These are phyloP conservation scores for Didymodactylos carnosus DNA, from an alignment of 2,888 invertebrate genomes.

Conservation along the genomic window DNA sequence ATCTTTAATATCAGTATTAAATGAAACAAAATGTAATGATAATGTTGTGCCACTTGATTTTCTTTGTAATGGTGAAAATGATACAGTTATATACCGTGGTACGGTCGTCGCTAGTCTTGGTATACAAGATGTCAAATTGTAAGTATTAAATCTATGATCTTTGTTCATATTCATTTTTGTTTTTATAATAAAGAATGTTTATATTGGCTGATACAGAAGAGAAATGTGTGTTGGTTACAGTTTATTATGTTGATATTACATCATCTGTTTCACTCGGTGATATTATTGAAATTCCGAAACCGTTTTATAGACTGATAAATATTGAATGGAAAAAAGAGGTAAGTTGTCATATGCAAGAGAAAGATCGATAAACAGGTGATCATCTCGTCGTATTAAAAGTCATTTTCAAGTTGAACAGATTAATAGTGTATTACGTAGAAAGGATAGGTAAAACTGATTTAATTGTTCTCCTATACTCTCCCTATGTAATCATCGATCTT, in stretches of 20 bases:
- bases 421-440: too few relatives aligned
- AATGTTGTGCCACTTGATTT: background rate
- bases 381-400: too few relatives aligned
- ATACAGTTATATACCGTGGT: background rate
- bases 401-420: too few relatives aligned
- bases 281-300: background rate
- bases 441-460: too few relatives aligned
- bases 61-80: background rate
- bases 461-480: too few relatives aligned
- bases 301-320: background rate
- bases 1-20: background rate
- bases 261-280: background rate
- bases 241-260: background rate
- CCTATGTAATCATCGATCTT: too few relatives aligned
- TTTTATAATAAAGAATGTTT: background rate
- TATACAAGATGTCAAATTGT: background rate
- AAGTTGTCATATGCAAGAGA: too few relatives aligned
- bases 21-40: background rate
- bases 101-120: background rate
- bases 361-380: background rate
- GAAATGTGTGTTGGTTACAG: background rate
- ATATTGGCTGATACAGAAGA: background rate
- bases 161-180: background rate
- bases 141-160: background rate
- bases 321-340: background rate